Evolutionary conservation across 2,113 vertebrate species (phyloP).

Genomic region (Eubucco bourcierii): DNA sequence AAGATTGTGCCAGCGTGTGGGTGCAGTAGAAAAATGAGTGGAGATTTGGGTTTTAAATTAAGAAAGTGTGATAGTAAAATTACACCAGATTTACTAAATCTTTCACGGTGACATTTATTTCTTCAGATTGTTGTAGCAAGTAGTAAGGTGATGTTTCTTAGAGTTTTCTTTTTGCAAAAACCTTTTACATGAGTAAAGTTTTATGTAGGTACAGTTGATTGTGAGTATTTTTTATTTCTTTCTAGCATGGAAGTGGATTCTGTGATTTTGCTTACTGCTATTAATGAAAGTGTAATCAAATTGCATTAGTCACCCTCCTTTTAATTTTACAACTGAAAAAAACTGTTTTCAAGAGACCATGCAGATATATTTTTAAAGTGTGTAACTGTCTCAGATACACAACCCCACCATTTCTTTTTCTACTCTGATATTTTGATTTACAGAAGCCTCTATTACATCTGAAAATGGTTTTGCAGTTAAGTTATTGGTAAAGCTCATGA

Average conservation of each 20-base stretch:
- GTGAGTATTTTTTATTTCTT: neutral
- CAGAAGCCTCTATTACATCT: neutral
- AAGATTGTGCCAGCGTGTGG: neutral
- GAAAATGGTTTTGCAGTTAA: neutral
- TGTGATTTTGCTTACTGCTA: neutral
- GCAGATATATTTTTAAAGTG: neutral
- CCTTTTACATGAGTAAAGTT: neutral
- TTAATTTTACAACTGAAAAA: neutral
- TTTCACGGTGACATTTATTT: neutral
- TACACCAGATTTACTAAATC: neutral
- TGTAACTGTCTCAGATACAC: neutral
- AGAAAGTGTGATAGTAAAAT: neutral
- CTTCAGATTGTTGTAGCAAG: neutral
- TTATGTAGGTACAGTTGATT: neutral
- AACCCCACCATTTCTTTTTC: neutral
- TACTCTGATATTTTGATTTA: neutral
- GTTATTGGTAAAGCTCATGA: neutral
- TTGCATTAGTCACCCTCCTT: neutral
- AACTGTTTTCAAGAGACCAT: neutral
- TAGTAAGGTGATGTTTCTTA: neutral
- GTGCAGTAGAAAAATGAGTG: neutral
- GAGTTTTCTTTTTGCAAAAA: neutral
- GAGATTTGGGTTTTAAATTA: neutral
- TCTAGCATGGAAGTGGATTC: neutral
- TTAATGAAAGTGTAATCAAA: neutral